Evolutionary conservation across 2,113 vertebrate genomes (phyloP), one percentile per base, ranked within the genome.

Genomic region (Perognathus longimembris): DNA sequence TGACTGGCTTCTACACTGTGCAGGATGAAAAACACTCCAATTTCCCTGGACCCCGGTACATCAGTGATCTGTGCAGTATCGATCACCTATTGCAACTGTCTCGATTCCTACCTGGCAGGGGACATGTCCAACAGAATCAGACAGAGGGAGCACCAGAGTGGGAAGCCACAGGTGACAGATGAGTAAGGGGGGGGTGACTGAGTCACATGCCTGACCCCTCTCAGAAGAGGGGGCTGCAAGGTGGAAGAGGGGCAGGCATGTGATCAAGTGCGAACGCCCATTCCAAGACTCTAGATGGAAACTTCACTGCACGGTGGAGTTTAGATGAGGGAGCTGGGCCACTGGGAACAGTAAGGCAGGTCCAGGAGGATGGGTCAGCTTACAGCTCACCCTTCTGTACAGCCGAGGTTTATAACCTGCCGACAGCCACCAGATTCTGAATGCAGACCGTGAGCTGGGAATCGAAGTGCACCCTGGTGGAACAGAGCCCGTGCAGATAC

Each of bases 141-240:
- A 1, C 42, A 5, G 5, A 2, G 4, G 22, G 26, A 66, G 21
- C 28, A 17, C 15, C n/a, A 45, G 1, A 2, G 0, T 36, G 4
- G 28, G 3, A 69, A 9, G 28, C 14, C 32, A 21, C 3, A 6
- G 8, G 42, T 8, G 10, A 73, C 2, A 10, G 17, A 30, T 21
- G 1, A 1, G n/a, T n/a, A n/a, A 1, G 34, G 15, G 12, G 1
- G 21, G 73, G 8, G 45, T 18, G 63, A 67, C 50, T 5, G n/a
- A 42, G 24, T 26, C n/a, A 64, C 34, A 88, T 26, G 45, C 45
- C 7, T n/a, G n/a, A n/a, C n/a, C n/a, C n/a, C n/a, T n/a, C n/a
- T 9, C 36, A 75, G 2, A 75, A 38, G 21, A 71, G 32, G 21
- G 5, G 7, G 34, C 4, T 26, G 6, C 28, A 66, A 79, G 28